Base-by-base conservation (phyloP, 2,113 vertebrate species). In the Galbula dea region DNA sequence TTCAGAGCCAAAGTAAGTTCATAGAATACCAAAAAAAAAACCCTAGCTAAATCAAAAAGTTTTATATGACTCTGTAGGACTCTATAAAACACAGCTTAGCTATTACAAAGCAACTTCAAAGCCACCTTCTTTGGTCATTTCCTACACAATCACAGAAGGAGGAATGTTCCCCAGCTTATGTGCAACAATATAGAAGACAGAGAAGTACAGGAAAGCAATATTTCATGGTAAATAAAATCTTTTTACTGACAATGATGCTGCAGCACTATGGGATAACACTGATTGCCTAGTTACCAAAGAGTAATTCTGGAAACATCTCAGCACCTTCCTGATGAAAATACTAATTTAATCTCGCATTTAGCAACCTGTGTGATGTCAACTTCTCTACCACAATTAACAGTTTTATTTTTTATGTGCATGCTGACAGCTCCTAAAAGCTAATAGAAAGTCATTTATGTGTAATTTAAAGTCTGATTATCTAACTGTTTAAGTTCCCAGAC, bases 381-480 rank as follows among this genome's bases (percentile, higher is more conserved):
- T 86, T 80, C 78, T 87, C 82, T 39, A 81, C 59, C 74, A 85
- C 78, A 94, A 94, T 92, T 92, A 95, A 88, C 0, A 0, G 48
- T 14, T 80, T 94, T 78, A 86, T 94, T 94, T 94, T 92, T 90
- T 43, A 83, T 75, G 30, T 45, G 69, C 79, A 68, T 16, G 57
- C 67, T 95, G 87, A 89, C 93, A 93, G 78, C 46, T 91, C 63
- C 75, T 88, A 80, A 94, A 86, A 94, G 75, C 69, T 94, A 93
- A 94, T 57, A 51, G 74, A 85, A 89, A 95, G 48, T 61, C 23
- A 91, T 77, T 88, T 89, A 65, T 54, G 34, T 78, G 78, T 48
- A 93, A 95, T 87, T 91, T 84, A 37, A 94, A 92, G 67, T 73
- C 77, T 94, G 89, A 95, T 83, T 88, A 83, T 78, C 74, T 86